A percentile compares a stretch with the other conserved stretches of the same genome.
These are phyloP conservation scores for Ianthella basta DNA, from an alignment of 37 sponge, comb jelly and placozoan genomes.

Conservation along the genomic window DNA sequence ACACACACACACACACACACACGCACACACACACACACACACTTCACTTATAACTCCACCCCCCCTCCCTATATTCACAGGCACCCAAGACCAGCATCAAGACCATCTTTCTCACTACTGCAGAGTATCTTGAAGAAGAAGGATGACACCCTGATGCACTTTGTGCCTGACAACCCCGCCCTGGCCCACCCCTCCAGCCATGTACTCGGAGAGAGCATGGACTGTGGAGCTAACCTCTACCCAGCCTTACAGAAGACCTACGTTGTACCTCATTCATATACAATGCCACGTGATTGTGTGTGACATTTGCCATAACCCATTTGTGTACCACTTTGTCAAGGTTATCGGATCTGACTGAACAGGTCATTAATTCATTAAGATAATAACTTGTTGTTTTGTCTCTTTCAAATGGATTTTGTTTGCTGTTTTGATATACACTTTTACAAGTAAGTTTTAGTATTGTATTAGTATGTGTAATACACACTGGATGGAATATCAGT, in stretches of 20 bases:
- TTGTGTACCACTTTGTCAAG: too few species aligned
- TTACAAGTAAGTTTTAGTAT: too few species aligned
- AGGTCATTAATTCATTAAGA: too few species aligned
- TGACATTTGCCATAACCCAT: too few species aligned
- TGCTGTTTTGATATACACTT: too few species aligned
- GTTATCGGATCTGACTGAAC: too few species aligned
- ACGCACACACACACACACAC: conserved; percentile 21
- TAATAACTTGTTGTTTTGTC: too few species aligned
- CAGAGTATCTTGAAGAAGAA: conserved; percentile 11
- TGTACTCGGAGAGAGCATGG: neutral
- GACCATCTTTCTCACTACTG: conserved; percentile 18
- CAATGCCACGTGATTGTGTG: neutral
- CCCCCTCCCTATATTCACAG: conserved; percentile 28
- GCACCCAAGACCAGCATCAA: conserved; percentile 24
- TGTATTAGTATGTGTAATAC: too few species aligned
- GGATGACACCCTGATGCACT: neutral
- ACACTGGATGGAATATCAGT: too few species aligned
- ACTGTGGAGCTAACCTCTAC: conserved; percentile 10
- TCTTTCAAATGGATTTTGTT: too few species aligned
- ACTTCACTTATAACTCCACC: neutral
- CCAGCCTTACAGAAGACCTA: neutral
- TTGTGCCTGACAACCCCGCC: conserved; percentile 9
- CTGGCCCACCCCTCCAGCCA: neutral
- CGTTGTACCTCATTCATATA: neutral
- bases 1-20: conserved; percentile 42